These are phyloP conservation scores for Mungos mungo DNA, from an alignment of 2,113 vertebrate genomes.

Conservation along the genomic window DNA sequence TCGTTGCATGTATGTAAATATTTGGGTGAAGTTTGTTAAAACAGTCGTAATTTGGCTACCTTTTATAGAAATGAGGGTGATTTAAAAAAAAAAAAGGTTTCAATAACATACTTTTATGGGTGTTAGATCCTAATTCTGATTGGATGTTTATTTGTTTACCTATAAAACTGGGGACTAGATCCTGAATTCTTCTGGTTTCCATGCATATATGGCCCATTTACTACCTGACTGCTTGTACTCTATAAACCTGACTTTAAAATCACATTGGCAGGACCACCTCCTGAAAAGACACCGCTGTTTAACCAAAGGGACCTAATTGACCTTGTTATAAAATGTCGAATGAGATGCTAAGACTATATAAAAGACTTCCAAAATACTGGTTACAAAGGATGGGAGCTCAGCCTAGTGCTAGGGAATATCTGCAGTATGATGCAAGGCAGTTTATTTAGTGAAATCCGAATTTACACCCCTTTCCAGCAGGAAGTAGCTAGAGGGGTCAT, in stretches of 20 bases:
- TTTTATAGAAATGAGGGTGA: neutral
- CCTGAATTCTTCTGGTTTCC: neutral
- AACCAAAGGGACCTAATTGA: neutral
- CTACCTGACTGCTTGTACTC: neutral
- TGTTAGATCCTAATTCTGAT: neutral
- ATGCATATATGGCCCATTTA: neutral
- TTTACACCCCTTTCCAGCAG: neutral
- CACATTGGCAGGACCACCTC: neutral
- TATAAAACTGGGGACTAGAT: neutral
- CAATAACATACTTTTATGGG: neutral
- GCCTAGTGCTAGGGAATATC: neutral
- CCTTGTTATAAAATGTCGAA: neutral
- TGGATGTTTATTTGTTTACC: neutral
- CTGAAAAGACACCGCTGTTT: neutral
- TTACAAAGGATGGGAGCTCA: neutral
- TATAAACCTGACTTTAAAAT: neutral
- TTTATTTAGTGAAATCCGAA: neutral
- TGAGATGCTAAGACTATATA: neutral
- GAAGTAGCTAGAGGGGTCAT: neutral
- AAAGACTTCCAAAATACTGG: neutral
- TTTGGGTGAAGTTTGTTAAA: neutral
- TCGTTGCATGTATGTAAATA: neutral
- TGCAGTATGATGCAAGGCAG: neutral
- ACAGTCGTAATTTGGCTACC: neutral
- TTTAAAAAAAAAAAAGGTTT: neutral